Evolutionary conservation across 1,140 invertebrate genomes (phyloP).

Genomic region (Ceratoteleas bidentatus): DNA sequence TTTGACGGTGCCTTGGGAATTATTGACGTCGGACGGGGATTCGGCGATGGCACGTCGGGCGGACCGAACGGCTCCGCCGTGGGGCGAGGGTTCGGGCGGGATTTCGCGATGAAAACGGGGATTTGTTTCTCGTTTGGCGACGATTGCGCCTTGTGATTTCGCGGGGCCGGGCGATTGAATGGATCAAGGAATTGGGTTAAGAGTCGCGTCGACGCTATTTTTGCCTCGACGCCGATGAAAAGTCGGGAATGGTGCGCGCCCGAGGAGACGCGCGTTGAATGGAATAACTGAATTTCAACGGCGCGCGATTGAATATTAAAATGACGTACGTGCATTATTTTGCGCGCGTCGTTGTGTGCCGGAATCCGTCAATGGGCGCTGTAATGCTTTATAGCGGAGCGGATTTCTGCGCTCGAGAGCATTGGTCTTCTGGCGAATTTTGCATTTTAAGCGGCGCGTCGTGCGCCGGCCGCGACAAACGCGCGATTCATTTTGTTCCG

Average conservation of each 20-base stretch:
- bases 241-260: no score
- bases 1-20: slow-evolving; percentile 26
- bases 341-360: background rate
- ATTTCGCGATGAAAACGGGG: slow-evolving; percentile 1
- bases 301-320: slow-evolving; percentile 5
- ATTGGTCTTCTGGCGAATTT: no score
- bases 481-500: background rate
- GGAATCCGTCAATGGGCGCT: background rate
- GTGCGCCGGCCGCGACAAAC: no score
- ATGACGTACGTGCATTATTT: background rate
- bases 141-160: slow-evolving; percentile 14
- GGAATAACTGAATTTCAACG: slow-evolving; percentile 20
- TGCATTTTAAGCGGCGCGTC: no score
- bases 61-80: slow-evolving; percentile 8
- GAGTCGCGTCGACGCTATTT: background rate
- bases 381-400: background rate
- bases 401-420: no score
- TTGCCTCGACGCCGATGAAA: background rate
- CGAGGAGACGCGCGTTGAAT: background rate
- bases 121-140: slow-evolving; percentile 25
- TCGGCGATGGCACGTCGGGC: slow-evolving; percentile 14
- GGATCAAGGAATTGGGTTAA: background rate
- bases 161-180: background rate
- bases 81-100: background rate
- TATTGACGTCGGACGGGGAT: slow-evolving; percentile 21